These are phyloP conservation scores for Mesitornis unicolor DNA, from an alignment of 2,113 vertebrate species.

Conservation along the genomic window DNA sequence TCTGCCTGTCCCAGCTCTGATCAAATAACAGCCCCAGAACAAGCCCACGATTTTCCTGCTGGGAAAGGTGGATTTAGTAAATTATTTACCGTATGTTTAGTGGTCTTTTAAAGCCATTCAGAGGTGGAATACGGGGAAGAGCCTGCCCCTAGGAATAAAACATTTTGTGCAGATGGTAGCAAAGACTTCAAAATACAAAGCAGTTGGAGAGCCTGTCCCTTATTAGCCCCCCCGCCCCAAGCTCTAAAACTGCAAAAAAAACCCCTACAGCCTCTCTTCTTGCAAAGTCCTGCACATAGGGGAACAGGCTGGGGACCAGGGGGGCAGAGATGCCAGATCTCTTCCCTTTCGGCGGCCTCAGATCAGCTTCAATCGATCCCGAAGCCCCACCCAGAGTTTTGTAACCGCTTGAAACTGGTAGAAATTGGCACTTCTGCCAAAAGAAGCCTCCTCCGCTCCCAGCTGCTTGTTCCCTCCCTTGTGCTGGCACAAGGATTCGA, in stretches of 20 bases:
- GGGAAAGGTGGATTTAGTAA: background rate
- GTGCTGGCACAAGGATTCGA: background rate
- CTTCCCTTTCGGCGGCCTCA: background rate
- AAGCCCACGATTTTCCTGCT: background rate
- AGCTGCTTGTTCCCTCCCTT: conserved; percentile 30
- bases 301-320: background rate
- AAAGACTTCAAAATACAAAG: background rate
- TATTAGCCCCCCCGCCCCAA: background rate
- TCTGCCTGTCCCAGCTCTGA: background rate
- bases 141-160: background rate
- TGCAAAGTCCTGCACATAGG: too few species aligned
- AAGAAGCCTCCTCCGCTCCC: conserved; percentile 43
- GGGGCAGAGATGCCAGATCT: background rate
- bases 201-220: accelerated
- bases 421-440: conserved; percentile 17
- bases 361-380: background rate
- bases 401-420: background rate
- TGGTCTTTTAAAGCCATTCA: background rate
- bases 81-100: background rate
- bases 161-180: background rate
- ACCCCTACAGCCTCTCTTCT: background rate
- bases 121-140: background rate
- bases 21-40: background rate
- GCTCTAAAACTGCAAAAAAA: background rate
- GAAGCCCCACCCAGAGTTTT: background rate